phyloP scores from a whole-genome alignment of 2,113 vertebrate species.

The Calonectris borealis region DNA sequence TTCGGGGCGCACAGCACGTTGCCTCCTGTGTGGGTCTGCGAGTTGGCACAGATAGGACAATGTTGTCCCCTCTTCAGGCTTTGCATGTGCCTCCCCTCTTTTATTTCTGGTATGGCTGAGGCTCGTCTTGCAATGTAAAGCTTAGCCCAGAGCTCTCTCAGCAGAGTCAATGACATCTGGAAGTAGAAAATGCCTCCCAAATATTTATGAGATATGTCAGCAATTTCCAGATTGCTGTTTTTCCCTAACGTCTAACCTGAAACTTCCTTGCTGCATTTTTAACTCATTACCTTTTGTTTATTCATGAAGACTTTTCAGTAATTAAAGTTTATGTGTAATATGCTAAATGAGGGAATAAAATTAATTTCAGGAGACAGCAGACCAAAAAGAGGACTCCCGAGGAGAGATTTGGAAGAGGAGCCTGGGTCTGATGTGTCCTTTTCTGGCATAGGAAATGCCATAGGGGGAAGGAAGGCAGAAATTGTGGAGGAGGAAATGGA shows the following conservation, averaged over 20 bases:
- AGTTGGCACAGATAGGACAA: background rate
- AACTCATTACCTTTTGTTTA: background rate
- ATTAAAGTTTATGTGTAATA: conserved; percentile 30
- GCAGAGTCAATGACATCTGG: conserved; percentile 24
- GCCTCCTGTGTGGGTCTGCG: background rate
- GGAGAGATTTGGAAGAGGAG: background rate
- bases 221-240: conserved; percentile 25
- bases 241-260: background rate
- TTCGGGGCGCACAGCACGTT: background rate
- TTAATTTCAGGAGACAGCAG: background rate
- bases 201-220: conserved; percentile 46
- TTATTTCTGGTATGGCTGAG: background rate
- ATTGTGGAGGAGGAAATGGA: background rate
- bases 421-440: background rate
- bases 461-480: background rate
- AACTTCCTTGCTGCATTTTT: conserved; percentile 20
- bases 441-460: conserved; percentile 20
- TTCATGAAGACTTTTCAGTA: background rate
- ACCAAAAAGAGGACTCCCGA: background rate
- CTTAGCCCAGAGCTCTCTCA: background rate
- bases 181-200: conserved; percentile 46
- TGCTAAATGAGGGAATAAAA: background rate
- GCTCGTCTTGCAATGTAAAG: background rate
- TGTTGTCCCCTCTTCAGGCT: background rate
- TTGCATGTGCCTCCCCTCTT: background rate